Percentiles rank a stretch among this genome's conserved stretches.
phyloP scores from a whole-genome alignment of 2,888 invertebrate species.

The Zaprionus lineosus region DNA sequence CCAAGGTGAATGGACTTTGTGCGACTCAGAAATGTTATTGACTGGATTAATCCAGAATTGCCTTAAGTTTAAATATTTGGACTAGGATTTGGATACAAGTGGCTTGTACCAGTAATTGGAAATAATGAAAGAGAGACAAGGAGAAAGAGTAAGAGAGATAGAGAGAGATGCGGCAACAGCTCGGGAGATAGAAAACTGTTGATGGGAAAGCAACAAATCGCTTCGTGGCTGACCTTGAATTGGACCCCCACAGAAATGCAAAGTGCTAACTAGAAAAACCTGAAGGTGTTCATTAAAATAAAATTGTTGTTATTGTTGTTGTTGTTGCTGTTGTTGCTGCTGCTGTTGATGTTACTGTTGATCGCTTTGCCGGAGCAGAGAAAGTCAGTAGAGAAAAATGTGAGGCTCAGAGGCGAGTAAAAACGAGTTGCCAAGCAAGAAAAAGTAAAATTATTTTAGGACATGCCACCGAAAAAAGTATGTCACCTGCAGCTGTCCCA shows the following conservation, averaged over 20 bases:
- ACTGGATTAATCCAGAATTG: conserved; percentile 22
- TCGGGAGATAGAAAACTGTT: conserved; percentile 14
- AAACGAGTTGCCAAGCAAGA: conserved; percentile 61
- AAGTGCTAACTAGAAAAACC: conserved; percentile 63
- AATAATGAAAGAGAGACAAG: background rate
- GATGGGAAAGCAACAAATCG: conserved; percentile 24
- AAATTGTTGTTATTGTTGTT: conserved; percentile 11
- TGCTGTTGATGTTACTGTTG: conserved; percentile 9
- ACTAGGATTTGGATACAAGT: conserved; percentile 2
- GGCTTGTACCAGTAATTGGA: no score
- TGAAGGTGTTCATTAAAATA: conserved; percentile 27
- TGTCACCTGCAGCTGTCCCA: conserved; percentile 67
- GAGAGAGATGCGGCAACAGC: background rate
- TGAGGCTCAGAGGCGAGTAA: conserved; percentile 1
- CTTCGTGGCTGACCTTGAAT: conserved; percentile 55
- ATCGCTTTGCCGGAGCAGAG: conserved; percentile 54
- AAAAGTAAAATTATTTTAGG: conserved; percentile 75
- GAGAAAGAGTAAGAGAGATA: background rate
- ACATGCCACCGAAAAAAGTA: conserved; percentile 64
- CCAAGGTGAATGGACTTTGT: conserved; percentile 29
- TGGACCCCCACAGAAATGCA: conserved; percentile 51
- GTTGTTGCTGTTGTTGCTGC: conserved; percentile 8
- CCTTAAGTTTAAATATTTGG: no score
- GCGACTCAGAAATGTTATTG: conserved; percentile 21
- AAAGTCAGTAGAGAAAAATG: conserved; percentile 56